phyloP scores from a whole-genome alignment of 2,888 invertebrate genomes.

The Amphipyra tragopoginis region DNA sequence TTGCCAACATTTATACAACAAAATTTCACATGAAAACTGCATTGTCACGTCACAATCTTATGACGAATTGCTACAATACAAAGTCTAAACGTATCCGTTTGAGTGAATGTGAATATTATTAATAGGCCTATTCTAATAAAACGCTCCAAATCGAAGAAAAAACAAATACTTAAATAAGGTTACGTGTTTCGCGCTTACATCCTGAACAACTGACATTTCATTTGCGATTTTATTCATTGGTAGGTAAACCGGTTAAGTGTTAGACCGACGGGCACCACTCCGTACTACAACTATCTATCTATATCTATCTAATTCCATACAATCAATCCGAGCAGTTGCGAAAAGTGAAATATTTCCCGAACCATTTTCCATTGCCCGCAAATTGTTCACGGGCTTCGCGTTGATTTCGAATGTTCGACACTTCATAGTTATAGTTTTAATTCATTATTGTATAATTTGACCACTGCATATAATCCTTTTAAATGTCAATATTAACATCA shows the following conservation, averaged over 20 bases:
- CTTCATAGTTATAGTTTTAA: too few species aligned
- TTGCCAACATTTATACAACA: slow-evolving; percentile 8
- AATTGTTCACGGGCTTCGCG: too few species aligned
- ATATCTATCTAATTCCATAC: too few species aligned
- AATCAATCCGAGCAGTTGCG: too few species aligned
- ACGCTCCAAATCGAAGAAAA: slow-evolving; percentile 2
- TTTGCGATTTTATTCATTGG: slow-evolving; percentile 43
- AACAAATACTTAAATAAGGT: neutral
- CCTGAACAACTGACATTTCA: slow-evolving; percentile 41
- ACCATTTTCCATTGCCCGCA: too few species aligned
- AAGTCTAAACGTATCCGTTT: neutral
- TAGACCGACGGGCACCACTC: slow-evolving; percentile 2
- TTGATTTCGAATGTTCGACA: too few species aligned
- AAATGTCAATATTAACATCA: too few species aligned
- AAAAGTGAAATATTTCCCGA: too few species aligned
- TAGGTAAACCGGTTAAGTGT: slow-evolving; percentile 31
- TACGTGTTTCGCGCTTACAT: slow-evolving; percentile 12
- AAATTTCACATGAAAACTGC: slow-evolving; percentile 7
- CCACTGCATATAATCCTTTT: too few species aligned
- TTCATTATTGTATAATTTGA: too few species aligned
- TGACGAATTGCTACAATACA: neutral
- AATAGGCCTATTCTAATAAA: too few species aligned
- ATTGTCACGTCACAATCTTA: slow-evolving; percentile 1
- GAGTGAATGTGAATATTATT: neutral
- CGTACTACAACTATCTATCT: too few species aligned